Conservation (phyloP, 1,140 invertebrate genomes). For the Cylas formicarius region DNA sequence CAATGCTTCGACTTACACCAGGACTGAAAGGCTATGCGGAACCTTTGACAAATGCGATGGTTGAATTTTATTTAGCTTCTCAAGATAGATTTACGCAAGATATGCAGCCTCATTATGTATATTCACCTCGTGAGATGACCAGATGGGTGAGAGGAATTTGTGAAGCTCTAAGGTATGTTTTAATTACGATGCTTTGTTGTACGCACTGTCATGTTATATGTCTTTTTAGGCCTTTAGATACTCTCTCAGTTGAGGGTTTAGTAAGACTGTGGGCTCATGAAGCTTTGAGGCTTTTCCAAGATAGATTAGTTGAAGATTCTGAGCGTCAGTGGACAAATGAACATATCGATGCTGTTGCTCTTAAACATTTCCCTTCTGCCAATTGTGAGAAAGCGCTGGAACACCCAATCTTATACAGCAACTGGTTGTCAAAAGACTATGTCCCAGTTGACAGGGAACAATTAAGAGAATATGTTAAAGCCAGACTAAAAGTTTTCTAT, state of each 20-base stretch:
- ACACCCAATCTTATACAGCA: slow-evolving; percentile 94
- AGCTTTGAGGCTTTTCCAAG: slow-evolving; percentile 94
- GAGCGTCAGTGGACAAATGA: slow-evolving; percentile 98
- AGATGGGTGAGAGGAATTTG: slow-evolving; percentile 98
- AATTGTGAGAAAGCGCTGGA: slow-evolving; percentile 77
- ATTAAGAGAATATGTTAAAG: slow-evolving; percentile 92
- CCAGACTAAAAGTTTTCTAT: slow-evolving; percentile 96
- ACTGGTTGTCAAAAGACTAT: slow-evolving; percentile 99
- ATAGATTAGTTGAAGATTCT: slow-evolving; percentile 86
- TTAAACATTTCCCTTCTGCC: slow-evolving; percentile 91
- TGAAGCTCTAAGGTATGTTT: slow-evolving; percentile 76
- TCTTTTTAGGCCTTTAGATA: slow-evolving; percentile 72
- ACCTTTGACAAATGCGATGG: slow-evolving; percentile 97
- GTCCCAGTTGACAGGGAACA: slow-evolving; percentile 93
- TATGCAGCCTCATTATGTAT: slow-evolving; percentile 99
- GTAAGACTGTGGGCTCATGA: slow-evolving; percentile 98
- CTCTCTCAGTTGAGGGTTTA: slow-evolving; percentile 83
- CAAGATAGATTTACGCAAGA: slow-evolving; percentile 99
- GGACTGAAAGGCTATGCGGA: slow-evolving; percentile 87
- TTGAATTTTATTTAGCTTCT: slow-evolving; percentile 94
- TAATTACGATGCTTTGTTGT: not conserved
- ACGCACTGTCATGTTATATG: not conserved
- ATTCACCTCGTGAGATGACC: slow-evolving; percentile 99
- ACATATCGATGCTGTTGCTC: slow-evolving; percentile 89
- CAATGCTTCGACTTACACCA: slow-evolving; percentile 91